Conservation (phyloP, 2,113 vertebrate species). For the Chionodraco myersi region DNA sequence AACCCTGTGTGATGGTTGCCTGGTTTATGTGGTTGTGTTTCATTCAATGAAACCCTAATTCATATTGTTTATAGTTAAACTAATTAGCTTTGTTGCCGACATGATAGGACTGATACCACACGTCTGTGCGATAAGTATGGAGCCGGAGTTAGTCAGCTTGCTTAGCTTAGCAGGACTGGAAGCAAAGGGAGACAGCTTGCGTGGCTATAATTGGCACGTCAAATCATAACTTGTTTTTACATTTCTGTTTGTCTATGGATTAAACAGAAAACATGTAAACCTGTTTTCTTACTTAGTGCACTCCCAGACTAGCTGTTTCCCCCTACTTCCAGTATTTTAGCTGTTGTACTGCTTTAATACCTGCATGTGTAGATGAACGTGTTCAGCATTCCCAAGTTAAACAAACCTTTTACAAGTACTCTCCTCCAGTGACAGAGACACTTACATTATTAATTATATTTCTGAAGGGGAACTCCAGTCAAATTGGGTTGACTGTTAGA, state of each 20-base stretch:
- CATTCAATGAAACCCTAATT: neutral
- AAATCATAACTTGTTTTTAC: neutral
- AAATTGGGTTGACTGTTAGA: no score
- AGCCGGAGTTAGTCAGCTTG: neutral
- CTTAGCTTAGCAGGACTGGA: neutral
- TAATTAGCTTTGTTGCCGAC: neutral
- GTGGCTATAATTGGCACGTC: neutral
- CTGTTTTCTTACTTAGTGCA: neutral
- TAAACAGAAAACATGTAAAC: neutral
- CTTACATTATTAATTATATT: neutral
- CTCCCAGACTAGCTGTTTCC: neutral
- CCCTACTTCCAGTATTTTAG: neutral
- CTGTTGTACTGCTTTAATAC: neutral
- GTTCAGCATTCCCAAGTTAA: neutral
- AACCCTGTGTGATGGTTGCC: neutral
- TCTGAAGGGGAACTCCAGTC: neutral
- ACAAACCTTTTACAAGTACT: neutral
- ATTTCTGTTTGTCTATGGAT: neutral
- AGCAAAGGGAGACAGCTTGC: neutral
- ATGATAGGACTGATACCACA: neutral
- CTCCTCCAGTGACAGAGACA: neutral
- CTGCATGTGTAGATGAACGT: neutral
- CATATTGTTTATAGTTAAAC: neutral
- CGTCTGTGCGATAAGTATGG: neutral
- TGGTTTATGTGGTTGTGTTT: neutral